Base-by-base conservation (phyloP, 2,888 invertebrate genomes). In the Acrobasis suavella region DNA sequence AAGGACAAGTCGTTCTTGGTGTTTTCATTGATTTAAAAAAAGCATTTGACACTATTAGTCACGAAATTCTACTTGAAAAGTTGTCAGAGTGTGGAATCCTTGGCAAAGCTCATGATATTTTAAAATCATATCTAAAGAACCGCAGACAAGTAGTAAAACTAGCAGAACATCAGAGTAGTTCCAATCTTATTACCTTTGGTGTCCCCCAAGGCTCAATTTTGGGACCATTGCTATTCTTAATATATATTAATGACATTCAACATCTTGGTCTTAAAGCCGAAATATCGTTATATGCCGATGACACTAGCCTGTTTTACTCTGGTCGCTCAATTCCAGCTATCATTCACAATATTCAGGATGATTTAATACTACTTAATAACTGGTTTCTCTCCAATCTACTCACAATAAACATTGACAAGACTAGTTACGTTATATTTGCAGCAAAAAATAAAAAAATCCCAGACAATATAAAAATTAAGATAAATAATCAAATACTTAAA, bases 261-360 rank as follows among this genome's bases (percentile, higher is more conserved):
- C 8, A 16, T 9, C 8, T 50, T 15, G 50, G 50, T 3, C 15
- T 50, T 6, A 15, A 50, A 15, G 50, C 15, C 8, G 16, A 50
- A 15, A 6, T 50, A 9, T 15, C 50, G 5, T 9, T 50, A 50
- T 50, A 50, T 16, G 50, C 50, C 8, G 50, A 50, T 16, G 50
- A 50, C 9, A 50, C 50, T 9, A 9, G 16, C 15, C 9, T 50
- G 2, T 50, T 50, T 50, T 50, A 16, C 50, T 51, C 17, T 58
- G 60, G 56, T 64, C 61, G 15, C 10, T 39, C 39, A 39, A 3
- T 39, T 39, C 10, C 39, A 39, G 10, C 60, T 37, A 60, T 64
- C 52, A 64, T 64, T 50, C 60, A 9, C 2, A 6, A 15, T 15
- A 10, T 39, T 10, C 7, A 59, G 22, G 38, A 39, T 39, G 39